A percentile compares a stretch with the other conserved stretches of the same genome.
Conservation (phyloP, 2,113 vertebrate species). For the Theristicus caerulescens region DNA sequence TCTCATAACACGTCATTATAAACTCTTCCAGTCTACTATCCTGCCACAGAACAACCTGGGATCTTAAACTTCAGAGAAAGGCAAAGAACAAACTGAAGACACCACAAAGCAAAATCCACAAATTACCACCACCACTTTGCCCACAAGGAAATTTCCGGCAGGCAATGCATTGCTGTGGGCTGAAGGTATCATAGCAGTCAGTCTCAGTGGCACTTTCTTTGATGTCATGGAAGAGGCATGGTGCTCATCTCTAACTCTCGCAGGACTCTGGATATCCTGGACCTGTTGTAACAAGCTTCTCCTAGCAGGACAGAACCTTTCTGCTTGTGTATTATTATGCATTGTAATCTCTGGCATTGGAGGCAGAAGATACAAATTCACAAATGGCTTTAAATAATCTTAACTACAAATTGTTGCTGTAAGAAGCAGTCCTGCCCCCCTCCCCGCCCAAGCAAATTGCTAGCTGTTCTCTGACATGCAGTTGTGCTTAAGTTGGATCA, state of each 20-base stretch:
- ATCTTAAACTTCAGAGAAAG: not conserved
- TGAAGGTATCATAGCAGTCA: not conserved
- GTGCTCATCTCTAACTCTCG: not conserved
- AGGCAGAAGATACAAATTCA: not conserved
- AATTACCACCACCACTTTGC: not conserved
- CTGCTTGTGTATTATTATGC: not conserved
- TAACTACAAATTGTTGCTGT: not conserved
- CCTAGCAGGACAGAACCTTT: not conserved
- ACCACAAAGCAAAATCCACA: not conserved
- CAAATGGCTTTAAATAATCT: not conserved
- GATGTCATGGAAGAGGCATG: not conserved
- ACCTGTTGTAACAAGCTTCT: not conserved
- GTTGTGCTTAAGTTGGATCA: not conserved
- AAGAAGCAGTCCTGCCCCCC: not conserved
- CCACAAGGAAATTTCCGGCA: not conserved
- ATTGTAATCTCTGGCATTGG: not conserved
- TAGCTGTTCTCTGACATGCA: not conserved
- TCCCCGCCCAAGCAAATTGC: rapidly evolving
- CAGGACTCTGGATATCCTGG: not conserved
- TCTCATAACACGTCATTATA: not conserved
- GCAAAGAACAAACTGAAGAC: not conserved
- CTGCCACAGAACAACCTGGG: not conserved
- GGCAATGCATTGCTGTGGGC: not conserved
- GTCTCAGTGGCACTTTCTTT: not conserved
- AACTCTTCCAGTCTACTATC: not conserved